phyloP scores from a whole-genome alignment of 2,797 vertebrate genomes.

The Nyctibius grandis region DNA sequence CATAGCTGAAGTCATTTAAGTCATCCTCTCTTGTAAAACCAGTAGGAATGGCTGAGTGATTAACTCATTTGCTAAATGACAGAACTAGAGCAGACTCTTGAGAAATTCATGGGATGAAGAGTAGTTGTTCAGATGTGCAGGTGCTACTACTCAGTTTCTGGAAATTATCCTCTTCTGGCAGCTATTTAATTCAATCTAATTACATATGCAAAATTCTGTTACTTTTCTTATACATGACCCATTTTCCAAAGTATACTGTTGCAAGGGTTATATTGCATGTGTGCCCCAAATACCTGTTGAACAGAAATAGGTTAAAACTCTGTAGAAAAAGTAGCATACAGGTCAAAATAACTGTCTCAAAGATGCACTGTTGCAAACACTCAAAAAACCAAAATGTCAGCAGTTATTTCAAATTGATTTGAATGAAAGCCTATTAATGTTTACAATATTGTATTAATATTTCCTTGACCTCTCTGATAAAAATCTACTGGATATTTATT shows the following conservation, averaged over 20 bases:
- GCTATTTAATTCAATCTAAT: conserved; percentile 49
- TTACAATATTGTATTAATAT: background rate
- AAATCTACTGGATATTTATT: background rate
- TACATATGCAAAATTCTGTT: conserved; percentile 30
- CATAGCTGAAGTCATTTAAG: conserved; percentile 16
- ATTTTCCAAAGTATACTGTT: conserved; percentile 11
- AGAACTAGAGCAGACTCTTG: conserved; percentile 60
- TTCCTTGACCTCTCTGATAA: background rate
- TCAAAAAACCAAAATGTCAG: no score
- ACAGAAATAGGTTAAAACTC: background rate
- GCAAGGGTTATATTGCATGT: background rate
- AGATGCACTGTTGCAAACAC: background rate
- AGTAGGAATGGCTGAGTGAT: conserved; percentile 66
- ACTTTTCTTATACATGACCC: background rate
- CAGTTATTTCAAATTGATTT: background rate
- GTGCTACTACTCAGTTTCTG: conserved; percentile 57
- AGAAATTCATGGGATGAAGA: conserved; percentile 49
- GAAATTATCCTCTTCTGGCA: conserved; percentile 58
- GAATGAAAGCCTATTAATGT: background rate
- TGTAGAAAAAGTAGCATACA: background rate
- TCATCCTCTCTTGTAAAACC: conserved; percentile 29
- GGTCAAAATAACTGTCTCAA: background rate
- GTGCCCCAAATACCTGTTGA: background rate
- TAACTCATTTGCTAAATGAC: conserved; percentile 66
- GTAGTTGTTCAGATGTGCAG: conserved; percentile 57